phyloP scores from a whole-genome alignment of 2,888 invertebrate species.

The Lymantria monacha region DNA sequence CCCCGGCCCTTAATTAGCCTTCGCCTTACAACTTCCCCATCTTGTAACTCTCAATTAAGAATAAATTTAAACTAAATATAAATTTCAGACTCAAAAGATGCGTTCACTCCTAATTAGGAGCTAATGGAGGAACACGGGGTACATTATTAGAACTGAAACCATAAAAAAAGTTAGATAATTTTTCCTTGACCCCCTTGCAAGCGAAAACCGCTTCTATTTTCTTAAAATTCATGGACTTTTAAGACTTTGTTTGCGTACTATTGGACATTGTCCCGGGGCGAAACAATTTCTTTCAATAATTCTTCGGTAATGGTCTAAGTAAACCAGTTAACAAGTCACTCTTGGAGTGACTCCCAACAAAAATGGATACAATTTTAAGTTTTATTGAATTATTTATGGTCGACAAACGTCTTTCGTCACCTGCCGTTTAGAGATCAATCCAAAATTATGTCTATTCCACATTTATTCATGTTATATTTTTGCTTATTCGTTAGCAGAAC shows the following conservation, averaged over 20 bases:
- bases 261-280: constrained; percentile 33
- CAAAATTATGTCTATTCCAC: constrained; percentile 16
- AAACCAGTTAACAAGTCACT: constrained; percentile 63
- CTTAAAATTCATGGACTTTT: constrained; percentile 12
- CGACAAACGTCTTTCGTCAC: constrained; percentile 7
- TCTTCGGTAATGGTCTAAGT: constrained; percentile 57
- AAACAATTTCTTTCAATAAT: constrained; percentile 63
- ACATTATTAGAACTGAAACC: constrained; percentile 45
- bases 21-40: constrained; percentile 17
- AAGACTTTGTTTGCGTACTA: constrained; percentile 23
- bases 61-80: constrained; percentile 30
- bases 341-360: constrained; percentile 44
- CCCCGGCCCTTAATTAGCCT: constrained; percentile 25
- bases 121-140: constrained; percentile 51
- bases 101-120: constrained; percentile 48
- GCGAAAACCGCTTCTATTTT: constrained; percentile 21
- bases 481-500: constrained; percentile 6
- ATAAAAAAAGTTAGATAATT: constrained; percentile 49
- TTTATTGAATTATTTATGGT: constrained; percentile 53
- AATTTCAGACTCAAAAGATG: constrained; percentile 39
- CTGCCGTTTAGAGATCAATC: constrained; percentile 1
- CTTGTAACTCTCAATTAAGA: constrained; percentile 33
- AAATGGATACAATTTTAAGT: constrained; percentile 50
- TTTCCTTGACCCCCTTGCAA: constrained; percentile 26
- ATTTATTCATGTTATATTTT: constrained; percentile 7